phyloP scores from a whole-genome alignment of 1,140 invertebrate species.

The Notospermus geniculatus region DNA sequence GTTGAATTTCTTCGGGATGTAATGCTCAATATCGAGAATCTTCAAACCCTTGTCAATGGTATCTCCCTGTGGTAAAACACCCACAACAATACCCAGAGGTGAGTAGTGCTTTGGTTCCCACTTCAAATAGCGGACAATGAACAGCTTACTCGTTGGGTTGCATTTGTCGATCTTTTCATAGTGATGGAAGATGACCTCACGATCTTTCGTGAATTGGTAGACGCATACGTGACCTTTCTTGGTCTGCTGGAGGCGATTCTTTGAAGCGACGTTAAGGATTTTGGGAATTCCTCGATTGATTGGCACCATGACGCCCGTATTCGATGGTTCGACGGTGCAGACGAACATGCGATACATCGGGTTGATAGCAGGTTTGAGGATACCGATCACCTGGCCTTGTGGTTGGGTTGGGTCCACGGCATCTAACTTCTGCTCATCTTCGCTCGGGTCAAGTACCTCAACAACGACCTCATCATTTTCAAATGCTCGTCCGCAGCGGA shows the following conservation, averaged over 20 bases:
- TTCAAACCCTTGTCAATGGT: conserved; percentile 30
- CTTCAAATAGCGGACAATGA: conserved; percentile 45
- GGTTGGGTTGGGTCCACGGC: background rate
- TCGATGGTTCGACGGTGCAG: conserved; percentile 34
- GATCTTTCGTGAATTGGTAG: conserved; percentile 36
- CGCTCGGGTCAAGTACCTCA: conserved; percentile 24
- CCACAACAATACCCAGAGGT: conserved; percentile 44
- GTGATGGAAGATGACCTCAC: conserved; percentile 30
- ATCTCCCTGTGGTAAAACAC: conserved; percentile 29
- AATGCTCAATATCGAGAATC: conserved; percentile 38
- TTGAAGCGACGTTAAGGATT: conserved; percentile 32
- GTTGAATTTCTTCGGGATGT: conserved; percentile 27
- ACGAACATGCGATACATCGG: conserved; percentile 35
- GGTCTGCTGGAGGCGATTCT: conserved; percentile 20
- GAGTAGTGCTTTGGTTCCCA: conserved; percentile 35
- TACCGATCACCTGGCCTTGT: conserved; percentile 40
- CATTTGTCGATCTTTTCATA: conserved; percentile 32
- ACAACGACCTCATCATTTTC: conserved; percentile 44
- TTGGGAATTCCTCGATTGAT: conserved; percentile 35
- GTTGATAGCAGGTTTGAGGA: conserved; percentile 35
- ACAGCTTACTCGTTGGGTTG: conserved; percentile 31
- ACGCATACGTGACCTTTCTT: conserved; percentile 34
- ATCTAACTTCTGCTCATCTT: conserved; percentile 1
- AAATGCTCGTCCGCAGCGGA: conserved; percentile 38
- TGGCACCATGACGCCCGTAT: conserved; percentile 46